These are phyloP conservation scores for Idaea biselata DNA, from an alignment of 2,888 invertebrate genomes.

Conservation along the genomic window DNA sequence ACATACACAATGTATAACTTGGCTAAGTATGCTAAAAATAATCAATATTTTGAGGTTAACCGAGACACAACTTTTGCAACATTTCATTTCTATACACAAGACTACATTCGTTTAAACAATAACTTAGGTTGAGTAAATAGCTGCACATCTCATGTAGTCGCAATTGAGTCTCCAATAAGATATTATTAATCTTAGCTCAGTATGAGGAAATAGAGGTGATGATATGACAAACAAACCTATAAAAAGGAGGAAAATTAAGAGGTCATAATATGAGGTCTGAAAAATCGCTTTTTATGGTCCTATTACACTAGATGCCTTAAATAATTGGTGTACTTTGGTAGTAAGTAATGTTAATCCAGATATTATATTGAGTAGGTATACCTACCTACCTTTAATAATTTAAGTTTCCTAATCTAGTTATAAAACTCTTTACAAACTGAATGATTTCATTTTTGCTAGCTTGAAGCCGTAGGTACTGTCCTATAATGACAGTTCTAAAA, in stretches of 20 bases:
- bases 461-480: not conserved
- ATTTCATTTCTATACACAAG: too few relatives aligned
- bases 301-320: too few relatives aligned
- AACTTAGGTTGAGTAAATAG: not conserved
- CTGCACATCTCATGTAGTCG: not conserved
- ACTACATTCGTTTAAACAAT: too few relatives aligned
- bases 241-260: conserved; percentile 11
- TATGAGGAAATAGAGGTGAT: conserved; percentile 8
- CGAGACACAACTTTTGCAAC: too few relatives aligned
- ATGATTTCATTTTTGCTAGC: too few relatives aligned
- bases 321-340: not conserved
- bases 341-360: not conserved
- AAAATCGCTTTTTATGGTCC: not conserved
- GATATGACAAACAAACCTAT: conserved; percentile 21
- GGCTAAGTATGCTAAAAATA: too few relatives aligned
- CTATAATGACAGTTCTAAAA: not conserved
- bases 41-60: too few relatives aligned
- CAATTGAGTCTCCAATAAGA: not conserved
- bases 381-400: too few relatives aligned
- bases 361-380: not conserved
- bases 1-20: too few relatives aligned
- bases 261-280: not conserved
- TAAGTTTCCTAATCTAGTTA: not conserved
- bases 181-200: conserved; percentile 3
- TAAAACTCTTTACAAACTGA: not conserved